These are phyloP conservation scores for Sus cebifrons DNA, from an alignment of 2,797 vertebrate species.

Conservation along the genomic window DNA sequence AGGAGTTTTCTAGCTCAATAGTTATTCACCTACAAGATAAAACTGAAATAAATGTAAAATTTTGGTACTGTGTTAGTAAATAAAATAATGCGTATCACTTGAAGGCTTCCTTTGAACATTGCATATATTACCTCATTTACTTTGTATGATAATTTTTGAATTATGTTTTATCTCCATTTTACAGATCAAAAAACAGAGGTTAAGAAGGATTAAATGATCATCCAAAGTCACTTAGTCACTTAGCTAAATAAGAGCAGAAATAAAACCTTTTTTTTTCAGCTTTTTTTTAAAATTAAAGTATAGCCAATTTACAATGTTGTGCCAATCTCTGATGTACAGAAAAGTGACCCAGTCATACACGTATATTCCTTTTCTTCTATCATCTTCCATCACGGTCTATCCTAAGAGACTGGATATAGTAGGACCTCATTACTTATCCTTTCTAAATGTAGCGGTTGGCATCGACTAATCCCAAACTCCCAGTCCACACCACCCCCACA, in stretches of 20 bases:
- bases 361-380: no score
- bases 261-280: background rate
- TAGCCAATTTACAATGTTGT: no score
- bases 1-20: background rate
- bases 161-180: slow-evolving; percentile 18
- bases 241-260: background rate
- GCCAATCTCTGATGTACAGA: no score
- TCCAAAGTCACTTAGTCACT: background rate
- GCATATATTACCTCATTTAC: background rate
- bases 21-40: slow-evolving; percentile 13
- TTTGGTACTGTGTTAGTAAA: background rate
- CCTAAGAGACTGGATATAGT: no score
- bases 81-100: background rate
- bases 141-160: background rate
- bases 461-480: no score
- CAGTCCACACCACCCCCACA: no score
- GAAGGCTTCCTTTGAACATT: slow-evolving; percentile 26
- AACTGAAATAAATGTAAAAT: slow-evolving; percentile 16
- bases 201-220: slow-evolving; percentile 17
- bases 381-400: no score
- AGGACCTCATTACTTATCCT: no score
- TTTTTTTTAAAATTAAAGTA: no score
- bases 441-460: no score
- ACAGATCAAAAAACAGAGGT: background rate
- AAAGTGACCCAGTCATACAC: no score